Conservation (phyloP, 1,140 invertebrate species). For the Portunus trituberculatus region DNA sequence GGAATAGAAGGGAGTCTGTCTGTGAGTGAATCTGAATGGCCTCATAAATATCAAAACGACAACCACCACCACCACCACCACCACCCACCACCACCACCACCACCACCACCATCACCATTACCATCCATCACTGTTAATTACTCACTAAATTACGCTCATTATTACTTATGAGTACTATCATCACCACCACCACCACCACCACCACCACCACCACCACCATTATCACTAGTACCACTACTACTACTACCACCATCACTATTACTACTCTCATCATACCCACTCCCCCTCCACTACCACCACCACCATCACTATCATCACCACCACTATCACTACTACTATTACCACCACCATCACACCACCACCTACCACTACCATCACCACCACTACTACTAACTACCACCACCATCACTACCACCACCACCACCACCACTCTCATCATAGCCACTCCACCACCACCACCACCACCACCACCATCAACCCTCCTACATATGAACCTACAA, state of each 20-base stretch:
- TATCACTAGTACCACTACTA: too few species aligned
- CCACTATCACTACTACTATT: neutral
- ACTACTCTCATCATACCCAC: too few species aligned
- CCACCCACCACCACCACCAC: neutral
- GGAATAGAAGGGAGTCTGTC: neutral
- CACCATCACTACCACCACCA: neutral
- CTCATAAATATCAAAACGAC: too few species aligned
- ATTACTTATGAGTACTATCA: neutral
- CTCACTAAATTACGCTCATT: neutral
- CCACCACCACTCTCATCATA: neutral
- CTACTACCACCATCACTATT: too few species aligned
- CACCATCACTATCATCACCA: neutral
- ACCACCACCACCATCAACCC: neutral
- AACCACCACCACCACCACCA: neutral
- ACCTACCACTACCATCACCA: neutral
- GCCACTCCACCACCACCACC: too few species aligned
- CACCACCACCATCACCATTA: neutral
- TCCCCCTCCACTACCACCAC: neutral
- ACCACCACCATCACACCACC: neutral
- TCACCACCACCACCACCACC: constrained; percentile 7
- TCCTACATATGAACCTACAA: neutral
- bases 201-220: neutral
- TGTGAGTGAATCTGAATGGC: neutral
- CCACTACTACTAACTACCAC: neutral
- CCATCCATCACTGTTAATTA: neutral